Percentiles rank a stretch among this genome's conserved stretches.
phyloP scores from a whole-genome alignment of 35 echinoderm and acorn worm genomes.

The Ophioderma brevispina region DNA sequence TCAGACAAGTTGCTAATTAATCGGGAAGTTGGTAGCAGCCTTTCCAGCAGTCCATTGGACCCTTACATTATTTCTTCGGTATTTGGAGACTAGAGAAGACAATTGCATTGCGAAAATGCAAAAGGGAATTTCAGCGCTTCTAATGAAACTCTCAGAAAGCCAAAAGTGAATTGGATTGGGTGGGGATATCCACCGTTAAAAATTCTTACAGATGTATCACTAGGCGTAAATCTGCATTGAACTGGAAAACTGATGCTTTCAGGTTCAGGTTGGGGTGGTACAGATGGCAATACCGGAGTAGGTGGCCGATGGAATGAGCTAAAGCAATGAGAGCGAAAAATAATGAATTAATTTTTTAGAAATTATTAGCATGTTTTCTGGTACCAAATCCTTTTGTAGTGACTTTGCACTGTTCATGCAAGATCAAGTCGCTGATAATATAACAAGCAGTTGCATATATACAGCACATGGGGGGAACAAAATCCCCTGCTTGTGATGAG shows the following conservation, averaged over 20 bases:
- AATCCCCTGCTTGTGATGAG: slow-evolving; percentile 46
- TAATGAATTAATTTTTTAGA: slow-evolving; percentile 51
- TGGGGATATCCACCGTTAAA: slow-evolving; percentile 60
- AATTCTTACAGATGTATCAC: background rate
- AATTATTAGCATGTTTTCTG: slow-evolving; percentile 33
- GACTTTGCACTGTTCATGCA: background rate
- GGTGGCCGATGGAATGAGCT: slow-evolving; percentile 56
- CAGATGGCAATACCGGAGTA: slow-evolving; percentile 37
- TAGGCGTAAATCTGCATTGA: slow-evolving; percentile 5
- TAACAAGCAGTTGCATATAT: slow-evolving; percentile 27
- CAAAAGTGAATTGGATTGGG: slow-evolving; percentile 42
- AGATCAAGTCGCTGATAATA: slow-evolving; percentile 25
- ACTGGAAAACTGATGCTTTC: slow-evolving; percentile 56
- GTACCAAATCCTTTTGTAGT: no score
- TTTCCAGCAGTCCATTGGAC: slow-evolving; percentile 58
- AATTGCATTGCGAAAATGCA: slow-evolving; percentile 28
- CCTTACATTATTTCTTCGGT: slow-evolving; percentile 68
- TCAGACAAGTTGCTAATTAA: slow-evolving; percentile 35
- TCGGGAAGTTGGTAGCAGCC: slow-evolving; percentile 70
- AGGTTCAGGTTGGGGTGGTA: slow-evolving; percentile 55
- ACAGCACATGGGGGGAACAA: slow-evolving; percentile 48
- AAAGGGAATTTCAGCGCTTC: slow-evolving; percentile 62
- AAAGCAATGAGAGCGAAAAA: background rate
- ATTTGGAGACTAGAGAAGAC: slow-evolving; percentile 65
- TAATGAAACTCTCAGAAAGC: slow-evolving; percentile 47